A percentile compares a stretch with the other conserved stretches of the same genome.
phyloP scores from a whole-genome alignment of 2,888 invertebrate species.

The Synergus itoensis region DNA sequence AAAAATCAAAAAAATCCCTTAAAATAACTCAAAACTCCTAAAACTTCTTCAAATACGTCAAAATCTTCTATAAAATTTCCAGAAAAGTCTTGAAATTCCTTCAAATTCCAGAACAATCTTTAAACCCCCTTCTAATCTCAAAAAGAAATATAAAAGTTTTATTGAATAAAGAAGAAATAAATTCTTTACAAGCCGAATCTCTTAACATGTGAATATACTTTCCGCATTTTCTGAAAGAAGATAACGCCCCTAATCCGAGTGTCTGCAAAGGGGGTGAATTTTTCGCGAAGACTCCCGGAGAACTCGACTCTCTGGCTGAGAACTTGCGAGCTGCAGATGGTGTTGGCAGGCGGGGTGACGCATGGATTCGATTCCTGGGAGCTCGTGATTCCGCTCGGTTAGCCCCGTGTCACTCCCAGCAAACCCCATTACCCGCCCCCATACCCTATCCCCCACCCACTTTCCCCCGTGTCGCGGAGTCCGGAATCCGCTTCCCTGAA shows the following conservation, averaged over 20 bases:
- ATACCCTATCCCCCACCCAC: slow-evolving; percentile 51
- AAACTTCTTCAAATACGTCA: no score
- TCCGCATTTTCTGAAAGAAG: not conserved
- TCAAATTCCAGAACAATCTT: no score
- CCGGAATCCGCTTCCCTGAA: slow-evolving; percentile 54
- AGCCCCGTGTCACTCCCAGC: slow-evolving; percentile 78
- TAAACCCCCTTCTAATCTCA: no score
- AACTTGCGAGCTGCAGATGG: slow-evolving; percentile 75
- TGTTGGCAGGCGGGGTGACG: slow-evolving; percentile 78
- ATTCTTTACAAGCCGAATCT: not conserved
- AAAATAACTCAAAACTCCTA: no score
- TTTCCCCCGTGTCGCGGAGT: slow-evolving; percentile 50
- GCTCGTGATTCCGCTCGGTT: slow-evolving; percentile 78
- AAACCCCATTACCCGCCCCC: slow-evolving; percentile 74
- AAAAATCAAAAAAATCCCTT: no score
- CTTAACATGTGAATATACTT: not conserved
- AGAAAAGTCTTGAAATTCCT: no score
- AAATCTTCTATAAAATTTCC: no score
- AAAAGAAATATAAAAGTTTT: no score
- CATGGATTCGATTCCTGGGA: slow-evolving; percentile 78
- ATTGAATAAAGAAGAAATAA: not conserved
- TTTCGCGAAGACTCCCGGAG: slow-evolving; percentile 57
- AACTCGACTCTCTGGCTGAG: slow-evolving; percentile 59
- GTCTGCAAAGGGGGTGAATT: slow-evolving; percentile 55
- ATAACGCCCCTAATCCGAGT: slow-evolving; percentile 44